A percentile compares a stretch with the other conserved stretches of the same genome.
Conservation (phyloP, 2,113 vertebrate species). For the Hippocampus guttulatus region DNA sequence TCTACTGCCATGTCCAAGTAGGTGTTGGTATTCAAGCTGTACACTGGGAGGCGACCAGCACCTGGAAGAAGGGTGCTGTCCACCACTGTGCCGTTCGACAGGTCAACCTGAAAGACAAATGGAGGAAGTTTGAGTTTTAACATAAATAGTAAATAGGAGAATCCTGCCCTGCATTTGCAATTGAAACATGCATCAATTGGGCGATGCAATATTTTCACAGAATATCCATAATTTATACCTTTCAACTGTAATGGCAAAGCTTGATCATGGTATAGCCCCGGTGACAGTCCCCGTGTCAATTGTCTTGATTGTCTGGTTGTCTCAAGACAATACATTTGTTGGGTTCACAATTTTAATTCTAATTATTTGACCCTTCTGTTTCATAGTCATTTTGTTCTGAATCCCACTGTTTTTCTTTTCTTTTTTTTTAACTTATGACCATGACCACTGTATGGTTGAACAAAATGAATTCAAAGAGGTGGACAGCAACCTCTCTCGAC, state of each 20-base stretch:
- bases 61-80: slow-evolving; percentile 80
- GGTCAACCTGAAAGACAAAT: slow-evolving; percentile 60
- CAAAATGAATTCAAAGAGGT: background rate
- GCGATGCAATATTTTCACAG: background rate
- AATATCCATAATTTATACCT: background rate
- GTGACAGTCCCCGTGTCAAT: no score
- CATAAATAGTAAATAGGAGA: background rate
- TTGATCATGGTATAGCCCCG: background rate
- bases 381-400: background rate
- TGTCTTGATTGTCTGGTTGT: no score
- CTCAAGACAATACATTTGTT: no score
- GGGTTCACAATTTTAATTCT: background rate
- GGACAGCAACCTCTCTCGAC: no score
- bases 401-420: no score
- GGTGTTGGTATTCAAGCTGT: slow-evolving; percentile 80
- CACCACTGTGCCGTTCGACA: slow-evolving; percentile 72
- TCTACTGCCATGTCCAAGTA: slow-evolving; percentile 87
- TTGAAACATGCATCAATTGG: background rate
- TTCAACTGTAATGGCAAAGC: background rate
- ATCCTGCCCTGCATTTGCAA: background rate
- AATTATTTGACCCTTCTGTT: background rate
- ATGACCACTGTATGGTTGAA: background rate
- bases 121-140: background rate
- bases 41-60: slow-evolving; percentile 77
- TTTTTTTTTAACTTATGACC: background rate